Conservation (phyloP, 2,113 vertebrate species). For the Dasyurus viverrinus region DNA sequence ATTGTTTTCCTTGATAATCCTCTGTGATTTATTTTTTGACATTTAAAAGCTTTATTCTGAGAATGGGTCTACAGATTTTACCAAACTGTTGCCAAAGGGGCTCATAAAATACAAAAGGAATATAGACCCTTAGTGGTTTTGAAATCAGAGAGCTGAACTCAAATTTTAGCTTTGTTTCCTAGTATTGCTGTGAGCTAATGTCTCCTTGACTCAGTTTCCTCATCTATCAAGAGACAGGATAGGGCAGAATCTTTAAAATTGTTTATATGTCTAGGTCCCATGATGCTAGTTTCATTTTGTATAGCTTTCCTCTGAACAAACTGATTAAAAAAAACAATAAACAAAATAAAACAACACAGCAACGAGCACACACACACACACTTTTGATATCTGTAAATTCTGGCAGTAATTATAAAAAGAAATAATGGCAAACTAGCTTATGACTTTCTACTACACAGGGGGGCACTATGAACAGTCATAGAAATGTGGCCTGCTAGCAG, state of each 20-base stretch:
- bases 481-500: background rate
- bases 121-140: background rate
- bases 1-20: background rate
- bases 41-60: background rate
- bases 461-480: background rate
- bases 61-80: background rate
- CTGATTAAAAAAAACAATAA: background rate
- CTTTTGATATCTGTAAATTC: background rate
- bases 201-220: background rate
- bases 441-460: background rate
- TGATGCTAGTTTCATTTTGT: background rate
- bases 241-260: background rate
- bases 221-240: background rate
- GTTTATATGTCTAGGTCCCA: background rate
- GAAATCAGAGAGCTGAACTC: background rate
- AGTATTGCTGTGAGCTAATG: background rate
- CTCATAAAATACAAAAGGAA: background rate
- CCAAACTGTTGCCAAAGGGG: background rate
- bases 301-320: background rate
- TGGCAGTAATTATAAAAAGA: background rate
- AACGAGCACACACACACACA: background rate
- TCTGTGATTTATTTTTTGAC: background rate
- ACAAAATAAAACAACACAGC: background rate
- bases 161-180: background rate
- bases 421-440: background rate